Percentiles rank a stretch among this genome's conserved stretches.
These are phyloP conservation scores for Coturnix japonica DNA, from an alignment of 2,113 vertebrate species.

Conservation along the genomic window DNA sequence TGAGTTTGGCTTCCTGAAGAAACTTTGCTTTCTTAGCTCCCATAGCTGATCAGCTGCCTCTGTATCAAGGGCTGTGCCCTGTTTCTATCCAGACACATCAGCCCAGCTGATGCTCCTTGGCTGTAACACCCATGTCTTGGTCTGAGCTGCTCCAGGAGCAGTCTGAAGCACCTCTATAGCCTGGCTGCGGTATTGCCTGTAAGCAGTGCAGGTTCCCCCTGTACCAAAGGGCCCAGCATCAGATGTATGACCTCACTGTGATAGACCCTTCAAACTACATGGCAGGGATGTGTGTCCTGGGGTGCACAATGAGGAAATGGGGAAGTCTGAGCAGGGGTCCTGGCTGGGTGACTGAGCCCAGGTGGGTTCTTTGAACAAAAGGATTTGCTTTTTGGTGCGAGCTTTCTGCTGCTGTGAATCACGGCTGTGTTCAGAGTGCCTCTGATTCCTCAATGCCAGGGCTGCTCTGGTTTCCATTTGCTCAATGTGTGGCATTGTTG, in stretches of 20 bases:
- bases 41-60: neutral
- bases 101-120: neutral
- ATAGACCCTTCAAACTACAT: neutral
- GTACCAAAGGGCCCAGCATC: neutral
- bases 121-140: neutral
- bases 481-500: neutral
- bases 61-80: neutral
- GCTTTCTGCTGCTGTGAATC: neutral
- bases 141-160: neutral
- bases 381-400: neutral
- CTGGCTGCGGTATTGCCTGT: neutral
- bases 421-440: neutral
- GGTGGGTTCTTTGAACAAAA: neutral
- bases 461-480: neutral
- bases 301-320: neutral
- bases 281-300: neutral
- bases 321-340: neutral
- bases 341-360: neutral
- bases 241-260: neutral
- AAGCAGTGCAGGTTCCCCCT: neutral
- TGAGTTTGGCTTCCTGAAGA: neutral
- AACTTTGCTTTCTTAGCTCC: neutral
- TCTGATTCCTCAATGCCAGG: neutral
- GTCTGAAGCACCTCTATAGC: neutral
- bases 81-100: neutral